Evolutionary conservation across 2,888 invertebrate species (phyloP).

Genomic region (Polydrusus tereticollis): DNA sequence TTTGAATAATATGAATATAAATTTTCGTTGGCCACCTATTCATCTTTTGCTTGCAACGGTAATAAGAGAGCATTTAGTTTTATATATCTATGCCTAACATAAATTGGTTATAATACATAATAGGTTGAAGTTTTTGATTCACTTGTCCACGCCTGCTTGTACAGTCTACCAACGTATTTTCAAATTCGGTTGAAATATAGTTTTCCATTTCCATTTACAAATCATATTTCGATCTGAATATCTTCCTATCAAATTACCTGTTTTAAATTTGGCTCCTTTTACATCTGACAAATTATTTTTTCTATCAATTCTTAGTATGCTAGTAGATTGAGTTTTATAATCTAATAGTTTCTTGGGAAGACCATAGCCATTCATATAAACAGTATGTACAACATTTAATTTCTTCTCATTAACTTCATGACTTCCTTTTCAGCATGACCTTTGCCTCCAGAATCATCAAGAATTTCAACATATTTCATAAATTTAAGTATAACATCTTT

Average conservation of each 20-base stretch:
- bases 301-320: slow-evolving; percentile 45
- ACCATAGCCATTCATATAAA: slow-evolving; percentile 48
- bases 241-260: slow-evolving; percentile 6
- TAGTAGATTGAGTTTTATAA: slow-evolving; percentile 50
- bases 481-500: slow-evolving; percentile 55
- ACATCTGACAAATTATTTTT: slow-evolving; percentile 42
- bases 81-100: slow-evolving; percentile 45
- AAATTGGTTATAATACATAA: slow-evolving; percentile 40
- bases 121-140: slow-evolving; percentile 16
- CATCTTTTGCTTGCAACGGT: slow-evolving; percentile 50
- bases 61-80: slow-evolving; percentile 55
- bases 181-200: slow-evolving; percentile 55
- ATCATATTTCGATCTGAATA: slow-evolving; percentile 18
- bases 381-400: slow-evolving; percentile 48
- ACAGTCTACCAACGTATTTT: slow-evolving; percentile 31
- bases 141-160: slow-evolving; percentile 44
- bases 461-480: slow-evolving; percentile 55
- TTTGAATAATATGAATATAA: slow-evolving; percentile 46
- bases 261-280: slow-evolving; percentile 24
- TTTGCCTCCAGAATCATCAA: slow-evolving; percentile 55
- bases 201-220: slow-evolving; percentile 23
- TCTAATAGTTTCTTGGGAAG: slow-evolving; percentile 36
- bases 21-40: slow-evolving; percentile 53
- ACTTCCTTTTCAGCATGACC: slow-evolving; percentile 49
- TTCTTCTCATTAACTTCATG: slow-evolving; percentile 47